Base-by-base conservation (phyloP, 2,797 vertebrate genomes). In the Melanotaenia nigrans region DNA sequence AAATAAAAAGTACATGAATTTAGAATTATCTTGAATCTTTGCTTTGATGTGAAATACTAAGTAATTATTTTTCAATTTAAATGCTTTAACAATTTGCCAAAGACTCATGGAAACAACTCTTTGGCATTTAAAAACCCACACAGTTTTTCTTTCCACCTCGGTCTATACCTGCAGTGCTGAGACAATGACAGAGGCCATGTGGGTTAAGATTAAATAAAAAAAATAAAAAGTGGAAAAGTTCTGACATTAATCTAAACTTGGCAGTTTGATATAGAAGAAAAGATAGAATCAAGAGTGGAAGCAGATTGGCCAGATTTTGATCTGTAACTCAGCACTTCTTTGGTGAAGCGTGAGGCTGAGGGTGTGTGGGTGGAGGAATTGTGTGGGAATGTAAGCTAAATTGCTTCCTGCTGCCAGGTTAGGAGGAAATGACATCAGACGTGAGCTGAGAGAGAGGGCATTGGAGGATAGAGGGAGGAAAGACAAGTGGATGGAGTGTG, bases 251-350 rank as follows among this genome's bases (percentile, higher is more conserved):
- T 87, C 83, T 83, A 68, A 87, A 78, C 62, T 63, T 79, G 49
- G 61, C 68, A 77, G 73, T 78, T 82, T 86, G 74, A 84, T 85
- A 30, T 60, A 54, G 20, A 38, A 40, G 62, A 63, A 56, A 62
- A 79, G 85, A 85, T 82, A 73, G 72, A 85, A 90, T 92, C 87
- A 82, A 82, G 71, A 81, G 66, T 40, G 67, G 68, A 24, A 81
- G 62, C 75, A 77, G 81, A 90, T 85, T 87, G 83, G 67, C 10
- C 82, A 81, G 87, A 90, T 91, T 89, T 71, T 85, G 79, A 91
- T 92, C 81, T 86, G 81, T 82, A 84, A 82, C 78, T 88, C 83
- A 85, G 84, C 86, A 86, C 79, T 89, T 88, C 87, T 81, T 58
- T 84, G 81, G 66, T 68, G 54, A 65, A 57, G 53, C 82, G 65